These are phyloP conservation scores for Nemopilema nomurai DNA, from an alignment of 30 jellyfish, hydroid and myxozoan genomes.

Conservation along the genomic window DNA sequence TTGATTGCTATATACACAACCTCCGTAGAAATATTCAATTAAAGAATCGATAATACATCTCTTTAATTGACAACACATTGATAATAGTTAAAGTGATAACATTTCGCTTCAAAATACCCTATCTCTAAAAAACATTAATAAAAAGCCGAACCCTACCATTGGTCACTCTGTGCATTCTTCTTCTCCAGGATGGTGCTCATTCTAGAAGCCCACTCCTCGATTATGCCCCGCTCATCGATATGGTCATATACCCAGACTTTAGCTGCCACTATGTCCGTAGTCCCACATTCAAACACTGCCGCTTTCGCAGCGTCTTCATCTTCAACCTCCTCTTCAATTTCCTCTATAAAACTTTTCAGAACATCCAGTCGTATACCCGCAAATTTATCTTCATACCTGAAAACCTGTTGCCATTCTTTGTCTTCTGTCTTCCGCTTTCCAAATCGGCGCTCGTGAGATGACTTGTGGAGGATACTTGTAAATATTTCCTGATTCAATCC, in stretches of 20 bases:
- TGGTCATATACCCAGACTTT: slow-evolving; percentile 52
- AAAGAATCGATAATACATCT: no score
- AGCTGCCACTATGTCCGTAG: slow-evolving; percentile 11
- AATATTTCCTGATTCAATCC: slow-evolving; percentile 26
- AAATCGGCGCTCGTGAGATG: slow-evolving; percentile 36
- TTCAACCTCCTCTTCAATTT: slow-evolving; percentile 27
- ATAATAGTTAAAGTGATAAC: no score
- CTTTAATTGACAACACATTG: no score
- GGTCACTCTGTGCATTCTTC: slow-evolving; percentile 11
- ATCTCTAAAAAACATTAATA: neutral
- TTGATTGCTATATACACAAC: no score
- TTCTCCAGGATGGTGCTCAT: slow-evolving; percentile 44
- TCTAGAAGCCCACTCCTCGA: slow-evolving; percentile 28
- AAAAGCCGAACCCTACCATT: neutral
- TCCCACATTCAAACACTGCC: slow-evolving; percentile 47
- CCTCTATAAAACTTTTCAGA: slow-evolving; percentile 17
- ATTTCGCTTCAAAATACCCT: neutral
- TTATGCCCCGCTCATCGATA: slow-evolving; percentile 5
- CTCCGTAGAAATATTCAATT: no score
- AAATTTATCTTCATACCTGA: slow-evolving; percentile 42
- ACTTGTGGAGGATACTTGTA: slow-evolving; percentile 5
- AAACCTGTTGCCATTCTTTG: slow-evolving; percentile 6
- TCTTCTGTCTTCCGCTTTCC: neutral
- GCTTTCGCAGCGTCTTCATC: slow-evolving; percentile 77
- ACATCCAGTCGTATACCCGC: slow-evolving; percentile 1